Evolutionary conservation across 2,888 invertebrate species (phyloP).

Genomic region (Drosophila pegasa): DNA sequence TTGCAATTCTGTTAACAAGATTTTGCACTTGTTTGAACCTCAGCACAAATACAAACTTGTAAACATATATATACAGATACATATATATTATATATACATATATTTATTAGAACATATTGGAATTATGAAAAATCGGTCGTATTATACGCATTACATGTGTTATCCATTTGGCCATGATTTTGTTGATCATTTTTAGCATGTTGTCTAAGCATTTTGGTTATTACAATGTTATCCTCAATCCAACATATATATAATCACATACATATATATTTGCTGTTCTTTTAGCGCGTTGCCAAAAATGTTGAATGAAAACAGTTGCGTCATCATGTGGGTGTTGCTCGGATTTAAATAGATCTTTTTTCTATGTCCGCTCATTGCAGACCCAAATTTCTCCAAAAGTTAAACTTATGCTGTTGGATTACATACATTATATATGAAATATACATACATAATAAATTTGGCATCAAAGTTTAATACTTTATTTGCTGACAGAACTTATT

Average conservation of each 20-base stretch:
- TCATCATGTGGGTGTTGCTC: slow-evolving; percentile 64
- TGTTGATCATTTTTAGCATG: slow-evolving; percentile 59
- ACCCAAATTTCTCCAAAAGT: slow-evolving; percentile 35
- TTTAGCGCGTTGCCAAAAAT: slow-evolving; percentile 27
- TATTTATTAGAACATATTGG: slow-evolving; percentile 43
- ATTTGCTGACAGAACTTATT: no score
- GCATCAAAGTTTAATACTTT: no score
- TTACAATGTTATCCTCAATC: slow-evolving; percentile 35
- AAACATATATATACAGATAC: background rate
- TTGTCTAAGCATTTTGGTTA: slow-evolving; percentile 38
- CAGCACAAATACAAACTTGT: slow-evolving; percentile 22
- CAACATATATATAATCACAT: background rate
- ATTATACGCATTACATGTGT: slow-evolving; percentile 45
- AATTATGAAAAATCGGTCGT: slow-evolving; percentile 71
- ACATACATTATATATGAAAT: no score
- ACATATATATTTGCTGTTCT: slow-evolving; percentile 11
- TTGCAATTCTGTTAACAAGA: slow-evolving; percentile 77
- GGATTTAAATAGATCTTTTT: slow-evolving; percentile 52
- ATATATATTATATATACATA: background rate
- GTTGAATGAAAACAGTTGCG: slow-evolving; percentile 69
- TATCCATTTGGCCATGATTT: slow-evolving; percentile 59
- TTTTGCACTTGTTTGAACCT: slow-evolving; percentile 60
- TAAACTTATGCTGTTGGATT: background rate
- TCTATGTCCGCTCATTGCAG: slow-evolving; percentile 24
- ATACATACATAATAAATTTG: no score